phyloP scores from a whole-genome alignment of 2,797 vertebrate species.

The Crypturellus tataupa region DNA sequence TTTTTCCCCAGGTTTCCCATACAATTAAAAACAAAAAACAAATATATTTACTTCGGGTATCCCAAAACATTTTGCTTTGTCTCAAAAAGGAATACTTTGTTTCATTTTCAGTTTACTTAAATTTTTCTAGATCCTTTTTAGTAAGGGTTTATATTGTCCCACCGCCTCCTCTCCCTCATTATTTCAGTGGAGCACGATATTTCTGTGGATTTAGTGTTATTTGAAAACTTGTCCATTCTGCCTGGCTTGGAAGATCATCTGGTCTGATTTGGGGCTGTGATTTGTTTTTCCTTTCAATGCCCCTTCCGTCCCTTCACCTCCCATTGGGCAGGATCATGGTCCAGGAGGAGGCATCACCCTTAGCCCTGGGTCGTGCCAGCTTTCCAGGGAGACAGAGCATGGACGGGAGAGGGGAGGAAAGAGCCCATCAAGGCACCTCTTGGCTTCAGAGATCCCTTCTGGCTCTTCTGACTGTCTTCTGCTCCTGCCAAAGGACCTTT shows the following conservation, averaged over 20 bases:
- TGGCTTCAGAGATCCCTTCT: conserved; percentile 23
- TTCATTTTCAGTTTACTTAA: neutral
- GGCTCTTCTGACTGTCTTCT: conserved; percentile 27
- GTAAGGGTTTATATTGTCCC: neutral
- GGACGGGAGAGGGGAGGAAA: neutral
- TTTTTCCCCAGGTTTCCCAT: neutral
- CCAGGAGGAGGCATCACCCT: neutral
- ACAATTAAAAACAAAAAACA: conserved; percentile 13
- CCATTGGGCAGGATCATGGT: neutral
- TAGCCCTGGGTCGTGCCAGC: neutral
- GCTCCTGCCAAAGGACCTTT: conserved; percentile 58
- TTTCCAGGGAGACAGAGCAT: neutral
- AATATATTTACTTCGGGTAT: neutral
- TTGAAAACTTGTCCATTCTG: accelerated
- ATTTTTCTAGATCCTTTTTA: neutral
- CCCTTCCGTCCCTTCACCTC: neutral
- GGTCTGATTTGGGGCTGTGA: neutral
- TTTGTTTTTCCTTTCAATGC: neutral
- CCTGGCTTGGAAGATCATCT: neutral
- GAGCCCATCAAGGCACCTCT: neutral
- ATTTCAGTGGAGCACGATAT: neutral
- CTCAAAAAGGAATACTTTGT: neutral
- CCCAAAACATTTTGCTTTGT: neutral
- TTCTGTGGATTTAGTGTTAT: neutral
- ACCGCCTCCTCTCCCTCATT: accelerated